Conservation (phyloP, 2,113 vertebrate genomes). For the Gambusia affinis region DNA sequence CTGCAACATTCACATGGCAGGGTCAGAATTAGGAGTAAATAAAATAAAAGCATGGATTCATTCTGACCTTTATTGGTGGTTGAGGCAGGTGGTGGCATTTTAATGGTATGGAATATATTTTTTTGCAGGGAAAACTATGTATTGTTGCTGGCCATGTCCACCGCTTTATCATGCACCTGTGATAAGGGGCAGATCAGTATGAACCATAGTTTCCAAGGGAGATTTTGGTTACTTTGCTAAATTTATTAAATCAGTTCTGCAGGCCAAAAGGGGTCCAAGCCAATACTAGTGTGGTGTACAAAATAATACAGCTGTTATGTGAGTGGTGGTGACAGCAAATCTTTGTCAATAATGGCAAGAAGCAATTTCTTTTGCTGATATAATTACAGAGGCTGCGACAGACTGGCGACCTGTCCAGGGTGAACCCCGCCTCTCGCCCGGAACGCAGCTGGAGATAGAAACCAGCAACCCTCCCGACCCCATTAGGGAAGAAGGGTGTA, state of each 20-base stretch:
- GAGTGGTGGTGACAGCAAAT: conserved; percentile 19
- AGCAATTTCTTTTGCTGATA: conserved; percentile 22
- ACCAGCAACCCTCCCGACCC: no score
- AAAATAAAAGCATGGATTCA: not conserved
- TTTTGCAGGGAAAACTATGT: not conserved
- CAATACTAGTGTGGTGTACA: not conserved
- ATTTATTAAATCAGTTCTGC: not conserved
- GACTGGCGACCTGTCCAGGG: no score
- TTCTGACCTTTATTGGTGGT: not conserved
- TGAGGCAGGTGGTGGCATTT: not conserved
- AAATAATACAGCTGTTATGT: conserved; percentile 23
- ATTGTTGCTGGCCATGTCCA: not conserved
- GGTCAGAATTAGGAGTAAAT: not conserved
- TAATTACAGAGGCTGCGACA: no score
- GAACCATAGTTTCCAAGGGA: not conserved
- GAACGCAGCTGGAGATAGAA: no score
- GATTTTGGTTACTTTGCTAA: not conserved
- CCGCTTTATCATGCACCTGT: not conserved
- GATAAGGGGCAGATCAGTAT: not conserved
- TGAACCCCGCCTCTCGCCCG: no score
- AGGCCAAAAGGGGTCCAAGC: not conserved
- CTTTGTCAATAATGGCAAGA: conserved; percentile 19
- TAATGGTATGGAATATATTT: not conserved
- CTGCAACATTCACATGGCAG: not conserved
- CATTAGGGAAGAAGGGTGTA: no score